phyloP scores from a whole-genome alignment of 2,113 vertebrate species.

The Callithrix jacchus region DNA sequence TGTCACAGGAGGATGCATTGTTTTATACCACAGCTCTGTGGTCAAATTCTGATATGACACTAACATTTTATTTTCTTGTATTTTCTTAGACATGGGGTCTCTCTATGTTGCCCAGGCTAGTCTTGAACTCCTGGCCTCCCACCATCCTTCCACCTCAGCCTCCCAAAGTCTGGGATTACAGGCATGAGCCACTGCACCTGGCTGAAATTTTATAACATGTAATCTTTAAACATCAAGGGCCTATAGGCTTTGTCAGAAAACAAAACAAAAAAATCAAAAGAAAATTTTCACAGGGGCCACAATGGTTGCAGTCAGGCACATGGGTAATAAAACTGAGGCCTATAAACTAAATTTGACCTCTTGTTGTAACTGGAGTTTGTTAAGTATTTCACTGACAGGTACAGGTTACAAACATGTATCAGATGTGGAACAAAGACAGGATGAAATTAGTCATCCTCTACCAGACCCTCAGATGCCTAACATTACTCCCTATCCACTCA shows the following conservation, averaged over 20 bases:
- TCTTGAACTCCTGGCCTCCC: too few relatives aligned
- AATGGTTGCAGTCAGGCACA: background rate
- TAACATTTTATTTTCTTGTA: background rate
- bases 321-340: background rate
- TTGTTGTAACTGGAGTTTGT: background rate
- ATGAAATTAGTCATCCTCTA: too few relatives aligned
- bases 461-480: too few relatives aligned
- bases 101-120: too few relatives aligned
- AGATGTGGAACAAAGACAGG: background rate
- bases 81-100: too few relatives aligned
- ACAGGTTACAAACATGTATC: background rate
- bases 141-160: too few relatives aligned
- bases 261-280: background rate
- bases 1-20: background rate
- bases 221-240: background rate
- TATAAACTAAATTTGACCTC: background rate
- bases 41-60: background rate
- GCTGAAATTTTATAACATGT: background rate
- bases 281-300: background rate
- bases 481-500: too few relatives aligned
- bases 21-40: background rate
- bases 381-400: background rate
- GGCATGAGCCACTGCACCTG: accelerated
- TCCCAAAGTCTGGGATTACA: too few relatives aligned
- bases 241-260: background rate